Evolutionary conservation across 2,888 invertebrate genomes (phyloP).

Genomic region (Coelinius sp.): DNA sequence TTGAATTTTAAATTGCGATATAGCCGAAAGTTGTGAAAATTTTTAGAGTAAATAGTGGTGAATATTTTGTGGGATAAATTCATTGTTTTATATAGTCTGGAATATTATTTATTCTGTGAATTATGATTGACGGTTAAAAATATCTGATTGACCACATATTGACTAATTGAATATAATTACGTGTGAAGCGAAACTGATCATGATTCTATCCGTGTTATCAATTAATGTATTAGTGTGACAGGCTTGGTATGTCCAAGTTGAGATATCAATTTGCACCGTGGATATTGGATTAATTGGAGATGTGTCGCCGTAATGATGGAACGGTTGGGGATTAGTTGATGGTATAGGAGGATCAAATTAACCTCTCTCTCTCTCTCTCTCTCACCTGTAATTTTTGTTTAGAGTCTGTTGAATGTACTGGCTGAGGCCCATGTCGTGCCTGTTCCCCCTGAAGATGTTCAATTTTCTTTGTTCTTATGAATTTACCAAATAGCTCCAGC

Average conservation of each 20-base stretch:
- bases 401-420: constrained; percentile 71
- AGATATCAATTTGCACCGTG: constrained; percentile 21
- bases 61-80: background rate
- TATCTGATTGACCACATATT: too few species aligned
- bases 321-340: constrained; percentile 14
- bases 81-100: too few species aligned
- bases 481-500: constrained; percentile 84
- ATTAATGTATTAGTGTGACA: background rate
- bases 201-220: background rate
- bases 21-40: background rate
- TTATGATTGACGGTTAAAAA: too few species aligned
- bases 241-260: background rate
- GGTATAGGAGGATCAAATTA: too few species aligned
- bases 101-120: too few species aligned
- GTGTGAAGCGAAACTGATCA: constrained; percentile 6
- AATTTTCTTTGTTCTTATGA: constrained; percentile 89
- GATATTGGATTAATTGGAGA: constrained; percentile 20
- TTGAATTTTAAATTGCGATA: background rate
- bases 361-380: too few species aligned
- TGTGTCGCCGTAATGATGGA: constrained; percentile 10
- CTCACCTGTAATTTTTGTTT: constrained; percentile 84
- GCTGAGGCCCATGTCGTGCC: constrained; percentile 66
- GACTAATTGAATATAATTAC: background rate
- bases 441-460: constrained; percentile 76
- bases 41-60: too few species aligned